A percentile compares a stretch with the other conserved stretches of the same genome.
These are phyloP conservation scores for Alligator sinensis DNA, from an alignment of 2,113 vertebrate genomes.

Conservation along the genomic window DNA sequence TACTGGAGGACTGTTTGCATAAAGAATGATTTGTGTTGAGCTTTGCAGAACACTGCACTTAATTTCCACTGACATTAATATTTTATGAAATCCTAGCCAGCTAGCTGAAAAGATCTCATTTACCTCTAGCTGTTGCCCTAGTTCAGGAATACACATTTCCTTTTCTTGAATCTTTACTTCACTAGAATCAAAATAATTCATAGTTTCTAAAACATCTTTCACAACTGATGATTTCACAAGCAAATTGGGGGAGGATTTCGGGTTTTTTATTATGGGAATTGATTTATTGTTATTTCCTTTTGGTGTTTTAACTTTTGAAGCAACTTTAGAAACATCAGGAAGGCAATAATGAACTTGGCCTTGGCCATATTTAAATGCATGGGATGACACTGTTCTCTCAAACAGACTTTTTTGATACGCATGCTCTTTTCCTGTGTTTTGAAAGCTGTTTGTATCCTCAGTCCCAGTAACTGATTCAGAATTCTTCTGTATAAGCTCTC, in stretches of 20 bases:
- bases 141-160: conserved; percentile 42
- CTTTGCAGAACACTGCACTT: not conserved
- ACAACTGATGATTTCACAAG: conserved; percentile 54
- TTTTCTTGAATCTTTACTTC: conserved; percentile 54
- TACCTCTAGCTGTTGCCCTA: conserved; percentile 82
- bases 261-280: conserved; percentile 53
- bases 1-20: not conserved
- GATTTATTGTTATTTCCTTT: conserved; percentile 68
- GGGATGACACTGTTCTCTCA: conserved; percentile 69
- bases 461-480: not conserved
- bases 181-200: conserved; percentile 59
- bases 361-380: conserved; percentile 77
- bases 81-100: not conserved
- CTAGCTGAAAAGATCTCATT: conserved; percentile 5
- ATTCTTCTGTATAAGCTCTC: conserved; percentile 9
- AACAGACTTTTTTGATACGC: conserved; percentile 34
- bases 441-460: conserved; percentile 3
- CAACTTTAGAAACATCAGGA: conserved; percentile 81
- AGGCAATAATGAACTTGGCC: conserved; percentile 79
- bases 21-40: not conserved
- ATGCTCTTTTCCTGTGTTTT: not conserved
- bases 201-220: conserved; percentile 78
- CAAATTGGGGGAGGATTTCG: conserved; percentile 74
- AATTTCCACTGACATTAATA: not conserved
- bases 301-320: conserved; percentile 81